Evolutionary conservation across 2,113 vertebrate species (phyloP), one percentile per base, ranked within the genome.

Genomic region (Corythoichthys haematopterus): DNA sequence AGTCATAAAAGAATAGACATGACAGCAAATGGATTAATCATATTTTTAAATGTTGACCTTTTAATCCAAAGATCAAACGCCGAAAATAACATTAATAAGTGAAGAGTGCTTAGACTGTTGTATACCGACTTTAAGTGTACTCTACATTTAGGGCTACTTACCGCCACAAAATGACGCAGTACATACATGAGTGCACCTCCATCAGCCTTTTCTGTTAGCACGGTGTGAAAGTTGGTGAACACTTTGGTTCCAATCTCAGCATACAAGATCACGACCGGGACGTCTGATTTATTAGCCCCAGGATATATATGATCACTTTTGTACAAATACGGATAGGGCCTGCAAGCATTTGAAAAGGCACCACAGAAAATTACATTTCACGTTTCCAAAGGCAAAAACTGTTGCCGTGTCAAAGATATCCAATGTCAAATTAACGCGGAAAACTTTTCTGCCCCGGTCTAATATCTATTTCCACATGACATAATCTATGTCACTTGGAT

Each of bases 191-290:
- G 91, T 73, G 92, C 92, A 16, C 91, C 93, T 48, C 88, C 91
- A 61, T 84, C 74, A 0, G 94, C 95, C 82, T 92, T 94, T 83
- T 95, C 92, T 62, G 92, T 90, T 45, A 99, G 88, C 51, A 90
- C 81, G 81, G 91, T 94, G 82, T 98, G 97, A 88, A 98, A 98
- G 57, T 86, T 88, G 59, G 74, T 90, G 72, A 99, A 99, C 36
- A 89, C 91, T 84, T 92, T 96, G 0, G 96, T 98, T 77, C 97
- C 97, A 33, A 98, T 88, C 92, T 99, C 95, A 68, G 95, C 95
- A 83, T 99, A 99, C 5, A 99, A 93, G 81, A 99, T 87, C 81
- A 92, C 90, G 45, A 98, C 89, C 13, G 95, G 94, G 45, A 88
- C 81, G 48, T 89, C 90, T 2, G 93, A 90, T 66, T 90, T 90